Base-by-base conservation (phyloP, 2,888 invertebrate species). In the Erpobdella octoculata region DNA sequence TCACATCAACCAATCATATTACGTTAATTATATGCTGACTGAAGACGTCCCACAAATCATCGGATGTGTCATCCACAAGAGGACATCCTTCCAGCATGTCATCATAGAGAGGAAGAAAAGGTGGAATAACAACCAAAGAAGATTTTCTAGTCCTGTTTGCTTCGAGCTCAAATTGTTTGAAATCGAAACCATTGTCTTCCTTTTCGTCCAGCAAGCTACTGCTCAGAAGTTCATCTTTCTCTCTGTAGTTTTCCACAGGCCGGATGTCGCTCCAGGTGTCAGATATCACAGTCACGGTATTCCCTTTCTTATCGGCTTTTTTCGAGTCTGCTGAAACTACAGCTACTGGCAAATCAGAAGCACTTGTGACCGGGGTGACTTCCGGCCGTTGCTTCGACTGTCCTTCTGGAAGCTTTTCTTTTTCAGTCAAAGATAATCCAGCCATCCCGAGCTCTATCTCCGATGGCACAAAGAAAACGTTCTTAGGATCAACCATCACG, bases 401-500 rank as follows among this genome's bases (percentile, higher is more conserved):
- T 53, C 28, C 53, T 53, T 53, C 53, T 6, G n/a, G 5, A 28
- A n/a, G 21, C 8, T 53, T 53, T 1, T 4, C 28, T 15, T n/a
- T 31, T 31, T 62, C 62, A 9, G 28, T 62, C 31, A 62, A 12
- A 33, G 31, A 33, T 35, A 62, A n/a, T 35, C 28, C 62, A 5
- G 62, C 28, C 62, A 62, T 62, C 28, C 28, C n/a, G 1, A 1
- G 18, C 28, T 69, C 69, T 35, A 69, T n/a, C n/a, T 69, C 69
- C 12, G 58, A 35, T 18, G 69, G 58, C 0, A 46, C 48, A 21
- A 69, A 69, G n/a, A 69, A 69, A 15, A 58, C 58, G 2, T 69
- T 37, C 25, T 36, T 69, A 5, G 69, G 25, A 21, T 48, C n/a
- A 28, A 69, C 25, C 15, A 48, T 2, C 15, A 69, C 48, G 5